phyloP scores from a whole-genome alignment of 53 echinoderm and acorn worm species.

The Mesocentrotus franciscanus region DNA sequence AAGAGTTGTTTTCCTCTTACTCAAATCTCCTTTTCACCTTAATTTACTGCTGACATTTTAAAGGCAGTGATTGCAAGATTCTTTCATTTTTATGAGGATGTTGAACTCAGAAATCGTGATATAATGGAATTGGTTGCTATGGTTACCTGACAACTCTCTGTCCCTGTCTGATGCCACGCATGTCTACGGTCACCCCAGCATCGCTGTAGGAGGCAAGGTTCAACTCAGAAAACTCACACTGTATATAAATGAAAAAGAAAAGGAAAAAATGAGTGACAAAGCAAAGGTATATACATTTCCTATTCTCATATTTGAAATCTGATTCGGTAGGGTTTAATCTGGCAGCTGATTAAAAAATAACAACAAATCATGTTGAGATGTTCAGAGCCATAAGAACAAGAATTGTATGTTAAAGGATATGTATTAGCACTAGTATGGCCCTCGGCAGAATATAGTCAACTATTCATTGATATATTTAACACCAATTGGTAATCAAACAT shows the following conservation, averaged over 20 bases:
- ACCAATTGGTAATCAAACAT: no score
- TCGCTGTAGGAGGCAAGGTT: constrained; percentile 93
- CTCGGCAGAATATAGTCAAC: no score
- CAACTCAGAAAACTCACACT: constrained; percentile 97
- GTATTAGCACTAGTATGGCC: no score
- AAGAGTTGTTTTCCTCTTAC: background rate
- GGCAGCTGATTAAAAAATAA: background rate
- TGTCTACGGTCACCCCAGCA: constrained; percentile 85
- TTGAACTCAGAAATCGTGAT: background rate
- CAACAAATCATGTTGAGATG: no score
- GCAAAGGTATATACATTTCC: background rate
- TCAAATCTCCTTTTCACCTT: background rate
- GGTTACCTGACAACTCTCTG: constrained; percentile 91
- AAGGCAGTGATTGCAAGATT: background rate
- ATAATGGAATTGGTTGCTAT: background rate
- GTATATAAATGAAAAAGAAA: constrained; percentile 34
- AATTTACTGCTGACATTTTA: background rate
- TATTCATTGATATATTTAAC: no score
- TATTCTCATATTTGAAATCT: background rate
- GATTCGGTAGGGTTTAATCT: background rate
- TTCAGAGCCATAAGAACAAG: no score
- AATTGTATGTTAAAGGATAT: no score
- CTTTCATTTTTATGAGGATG: background rate
- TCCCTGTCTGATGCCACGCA: constrained; percentile 89
- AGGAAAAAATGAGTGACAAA: background rate